Conservation (phyloP, 2,888 invertebrate genomes). For the Ormyrus nitidulus region DNA sequence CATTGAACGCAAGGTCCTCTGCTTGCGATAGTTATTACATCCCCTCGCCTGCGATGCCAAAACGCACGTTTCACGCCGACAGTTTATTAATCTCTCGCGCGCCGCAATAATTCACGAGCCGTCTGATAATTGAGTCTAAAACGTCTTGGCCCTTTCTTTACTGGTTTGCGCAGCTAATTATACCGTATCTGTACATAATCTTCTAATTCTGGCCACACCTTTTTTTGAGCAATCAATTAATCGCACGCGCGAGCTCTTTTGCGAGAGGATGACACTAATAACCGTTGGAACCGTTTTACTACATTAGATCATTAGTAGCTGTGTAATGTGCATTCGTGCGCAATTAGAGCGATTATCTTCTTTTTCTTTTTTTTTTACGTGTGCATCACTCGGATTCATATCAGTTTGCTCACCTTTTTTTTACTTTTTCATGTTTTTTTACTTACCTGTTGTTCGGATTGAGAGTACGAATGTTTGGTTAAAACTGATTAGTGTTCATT, state of each 20-base stretch:
- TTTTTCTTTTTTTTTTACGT: not conserved
- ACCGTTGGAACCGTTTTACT: slow-evolving; percentile 24
- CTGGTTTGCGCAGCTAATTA: slow-evolving; percentile 39
- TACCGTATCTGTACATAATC: not conserved
- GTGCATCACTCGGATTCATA: not conserved
- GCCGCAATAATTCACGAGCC: slow-evolving; percentile 8
- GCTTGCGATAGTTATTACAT: slow-evolving; percentile 16
- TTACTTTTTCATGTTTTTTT: slow-evolving; percentile 46
- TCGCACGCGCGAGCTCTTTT: slow-evolving; percentile 59
- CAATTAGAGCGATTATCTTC: slow-evolving; percentile 36
- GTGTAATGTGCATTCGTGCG: slow-evolving; percentile 54
- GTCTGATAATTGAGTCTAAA: not conserved
- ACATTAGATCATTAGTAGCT: slow-evolving; percentile 32
- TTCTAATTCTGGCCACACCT: slow-evolving; percentile 41
- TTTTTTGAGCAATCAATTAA: slow-evolving; percentile 19
- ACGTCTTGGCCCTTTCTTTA: slow-evolving; percentile 8
- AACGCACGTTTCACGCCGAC: too few relatives aligned
- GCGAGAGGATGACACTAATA: slow-evolving; percentile 60
- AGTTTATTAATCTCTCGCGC: too few relatives aligned
- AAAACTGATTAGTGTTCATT: not conserved
- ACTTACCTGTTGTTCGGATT: not conserved
- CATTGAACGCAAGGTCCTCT: slow-evolving; percentile 3
- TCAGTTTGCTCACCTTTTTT: slow-evolving; percentile 4
- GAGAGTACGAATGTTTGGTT: slow-evolving; percentile 12
- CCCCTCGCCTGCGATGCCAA: slow-evolving; percentile 24